Percentiles rank a stretch among this genome's conserved stretches.
These are phyloP conservation scores for Saimiri boliviensis DNA, from an alignment of 2,113 vertebrate species.

Conservation along the genomic window DNA sequence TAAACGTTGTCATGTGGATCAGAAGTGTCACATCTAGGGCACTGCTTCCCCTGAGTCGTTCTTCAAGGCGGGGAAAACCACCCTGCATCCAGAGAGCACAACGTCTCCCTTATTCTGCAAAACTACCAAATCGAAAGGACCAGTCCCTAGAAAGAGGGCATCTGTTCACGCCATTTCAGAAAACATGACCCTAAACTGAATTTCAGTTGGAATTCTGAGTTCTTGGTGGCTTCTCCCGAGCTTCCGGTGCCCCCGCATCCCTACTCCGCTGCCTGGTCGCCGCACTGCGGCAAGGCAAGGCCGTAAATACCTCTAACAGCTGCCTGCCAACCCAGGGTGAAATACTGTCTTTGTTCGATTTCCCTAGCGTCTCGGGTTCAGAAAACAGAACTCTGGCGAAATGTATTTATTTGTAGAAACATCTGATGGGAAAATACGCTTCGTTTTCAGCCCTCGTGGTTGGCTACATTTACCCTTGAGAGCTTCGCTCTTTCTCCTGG, in stretches of 20 bases:
- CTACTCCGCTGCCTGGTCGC: slow-evolving; percentile 81
- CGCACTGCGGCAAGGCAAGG: slow-evolving; percentile 98
- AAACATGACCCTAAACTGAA: slow-evolving; percentile 49
- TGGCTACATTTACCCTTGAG: not conserved
- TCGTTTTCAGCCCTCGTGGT: not conserved
- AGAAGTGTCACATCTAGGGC: slow-evolving; percentile 2
- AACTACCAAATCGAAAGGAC: not conserved
- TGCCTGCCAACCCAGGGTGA: slow-evolving; percentile 97
- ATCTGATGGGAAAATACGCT: slow-evolving; percentile 50
- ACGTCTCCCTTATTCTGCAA: not conserved
- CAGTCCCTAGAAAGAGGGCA: slow-evolving; percentile 39
- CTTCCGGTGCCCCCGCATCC: slow-evolving; percentile 83
- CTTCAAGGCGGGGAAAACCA: not conserved
- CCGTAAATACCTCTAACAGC: slow-evolving; percentile 99
- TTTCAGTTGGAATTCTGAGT: slow-evolving; percentile 63
- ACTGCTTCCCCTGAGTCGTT: not conserved
- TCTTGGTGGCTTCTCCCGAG: slow-evolving; percentile 75
- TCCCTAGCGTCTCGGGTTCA: slow-evolving; percentile 77
- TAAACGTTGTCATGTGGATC: not conserved
- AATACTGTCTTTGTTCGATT: slow-evolving; percentile 99
- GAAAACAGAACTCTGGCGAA: slow-evolving; percentile 76
- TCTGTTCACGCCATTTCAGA: slow-evolving; percentile 32
- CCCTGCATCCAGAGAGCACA: not conserved
- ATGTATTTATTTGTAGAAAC: slow-evolving; percentile 64
- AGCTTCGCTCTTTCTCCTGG: not conserved